These are phyloP conservation scores for Cephus runcator DNA, from an alignment of 2,888 invertebrate genomes.

Conservation along the genomic window DNA sequence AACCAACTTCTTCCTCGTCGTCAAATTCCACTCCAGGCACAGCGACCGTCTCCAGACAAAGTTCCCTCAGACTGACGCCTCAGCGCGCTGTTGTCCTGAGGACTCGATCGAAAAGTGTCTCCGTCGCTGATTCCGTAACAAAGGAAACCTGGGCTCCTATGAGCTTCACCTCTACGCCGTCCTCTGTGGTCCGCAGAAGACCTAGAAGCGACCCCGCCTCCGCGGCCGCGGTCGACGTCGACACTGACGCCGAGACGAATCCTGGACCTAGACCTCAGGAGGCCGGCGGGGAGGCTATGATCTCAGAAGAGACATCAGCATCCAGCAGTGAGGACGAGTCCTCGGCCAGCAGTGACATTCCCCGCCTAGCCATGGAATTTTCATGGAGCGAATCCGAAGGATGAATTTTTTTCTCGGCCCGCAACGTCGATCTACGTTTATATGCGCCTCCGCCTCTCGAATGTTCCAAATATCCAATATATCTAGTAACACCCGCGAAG, in stretches of 20 bases:
- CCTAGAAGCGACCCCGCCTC: constrained; percentile 58
- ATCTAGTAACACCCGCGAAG: background rate
- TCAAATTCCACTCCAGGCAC: constrained; percentile 54
- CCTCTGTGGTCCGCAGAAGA: constrained; percentile 40
- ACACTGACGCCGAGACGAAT: constrained; percentile 63
- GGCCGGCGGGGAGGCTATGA: constrained; percentile 77
- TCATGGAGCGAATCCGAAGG: constrained; percentile 40
- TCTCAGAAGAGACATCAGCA: constrained; percentile 68
- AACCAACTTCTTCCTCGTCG: constrained; percentile 69
- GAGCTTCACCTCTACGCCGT: constrained; percentile 54
- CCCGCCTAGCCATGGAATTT: constrained; percentile 47
- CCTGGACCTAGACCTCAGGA: constrained; percentile 73
- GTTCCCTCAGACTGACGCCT: constrained; percentile 48
- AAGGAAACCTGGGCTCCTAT: constrained; percentile 47
- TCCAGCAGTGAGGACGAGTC: constrained; percentile 62
- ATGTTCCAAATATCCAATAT: background rate
- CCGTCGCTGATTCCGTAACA: constrained; percentile 42
- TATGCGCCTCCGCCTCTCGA: background rate
- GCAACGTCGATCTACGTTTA: background rate
- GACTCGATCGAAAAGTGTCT: constrained; percentile 58
- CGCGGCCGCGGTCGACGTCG: constrained; percentile 60
- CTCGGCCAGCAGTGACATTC: constrained; percentile 58
- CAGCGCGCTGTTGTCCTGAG: constrained; percentile 36
- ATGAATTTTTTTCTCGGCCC: constrained; percentile 1
- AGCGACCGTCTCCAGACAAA: constrained; percentile 47